These are phyloP conservation scores for Ceratotherium simum DNA, from an alignment of 2,113 vertebrate genomes.

Conservation along the genomic window DNA sequence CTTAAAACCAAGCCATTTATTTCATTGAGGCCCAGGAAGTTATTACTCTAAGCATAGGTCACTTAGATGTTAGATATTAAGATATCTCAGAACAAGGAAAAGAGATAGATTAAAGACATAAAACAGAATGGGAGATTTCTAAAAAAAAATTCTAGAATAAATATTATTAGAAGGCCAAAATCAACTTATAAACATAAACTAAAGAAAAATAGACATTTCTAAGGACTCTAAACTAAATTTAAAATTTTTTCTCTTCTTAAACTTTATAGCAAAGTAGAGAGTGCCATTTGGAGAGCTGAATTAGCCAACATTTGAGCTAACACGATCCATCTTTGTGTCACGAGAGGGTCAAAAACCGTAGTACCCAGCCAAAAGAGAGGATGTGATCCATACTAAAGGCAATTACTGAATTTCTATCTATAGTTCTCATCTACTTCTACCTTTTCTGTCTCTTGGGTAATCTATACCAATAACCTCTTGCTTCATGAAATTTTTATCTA, in stretches of 20 bases:
- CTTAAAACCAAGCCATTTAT: background rate
- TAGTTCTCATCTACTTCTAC: background rate
- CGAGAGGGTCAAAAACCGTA: background rate
- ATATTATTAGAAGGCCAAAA: slow-evolving; percentile 19
- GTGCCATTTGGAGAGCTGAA: background rate
- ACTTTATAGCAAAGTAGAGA: background rate
- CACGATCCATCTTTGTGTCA: background rate
- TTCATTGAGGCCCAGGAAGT: background rate
- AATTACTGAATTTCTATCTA: background rate
- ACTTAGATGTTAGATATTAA: background rate
- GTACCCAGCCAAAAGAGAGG: background rate
- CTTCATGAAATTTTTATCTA: slow-evolving; percentile 33
- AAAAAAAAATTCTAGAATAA: background rate
- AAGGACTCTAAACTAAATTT: background rate
- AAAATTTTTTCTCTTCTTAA: background rate
- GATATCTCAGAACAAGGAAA: background rate
- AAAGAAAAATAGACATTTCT: background rate
- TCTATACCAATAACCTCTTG: slow-evolving; percentile 2
- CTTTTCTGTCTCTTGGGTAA: background rate
- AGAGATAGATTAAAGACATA: background rate
- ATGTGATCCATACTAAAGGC: background rate
- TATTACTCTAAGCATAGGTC: background rate
- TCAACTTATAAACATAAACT: background rate
- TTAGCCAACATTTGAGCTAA: slow-evolving; percentile 13
- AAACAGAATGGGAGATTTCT: background rate